Evolutionary conservation across 2,888 invertebrate species (phyloP).

Genomic region (Melanotus villosus): DNA sequence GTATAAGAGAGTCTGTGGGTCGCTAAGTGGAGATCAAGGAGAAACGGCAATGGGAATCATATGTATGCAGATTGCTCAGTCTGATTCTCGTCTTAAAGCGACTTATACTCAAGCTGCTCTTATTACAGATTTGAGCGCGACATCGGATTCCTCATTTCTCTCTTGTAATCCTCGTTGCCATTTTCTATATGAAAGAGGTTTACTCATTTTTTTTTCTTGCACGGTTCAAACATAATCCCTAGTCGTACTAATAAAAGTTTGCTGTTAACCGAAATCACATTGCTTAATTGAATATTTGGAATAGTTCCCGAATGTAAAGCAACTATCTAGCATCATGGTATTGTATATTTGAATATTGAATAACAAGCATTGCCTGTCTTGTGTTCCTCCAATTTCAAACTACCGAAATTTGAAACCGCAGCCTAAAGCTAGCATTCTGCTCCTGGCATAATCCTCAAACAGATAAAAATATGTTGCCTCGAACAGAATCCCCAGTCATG

Average conservation of each 20-base stretch:
- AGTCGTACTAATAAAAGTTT: no score
- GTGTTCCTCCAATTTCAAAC: no score
- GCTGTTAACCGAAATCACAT: no score
- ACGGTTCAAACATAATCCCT: no score
- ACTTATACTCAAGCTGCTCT: conserved; percentile 39
- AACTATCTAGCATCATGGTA: no score
- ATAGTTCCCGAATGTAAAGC: no score
- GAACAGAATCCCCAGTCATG: no score
- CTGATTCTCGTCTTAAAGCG: conserved; percentile 48
- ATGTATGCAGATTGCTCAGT: conserved; percentile 54
- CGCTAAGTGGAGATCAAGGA: conserved; percentile 43
- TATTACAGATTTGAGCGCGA: conserved; percentile 41
- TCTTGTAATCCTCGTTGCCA: conserved; percentile 34
- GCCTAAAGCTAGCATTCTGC: background rate
- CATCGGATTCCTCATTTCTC: conserved; percentile 37
- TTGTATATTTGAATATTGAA: no score
- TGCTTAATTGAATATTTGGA: no score
- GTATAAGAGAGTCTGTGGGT: conserved; percentile 40
- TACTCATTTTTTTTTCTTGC: no score
- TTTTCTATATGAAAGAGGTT: background rate
- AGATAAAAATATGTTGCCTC: background rate
- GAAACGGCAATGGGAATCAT: conserved; percentile 46
- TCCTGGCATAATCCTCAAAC: background rate
- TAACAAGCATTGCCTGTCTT: no score
- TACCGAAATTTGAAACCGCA: background rate